Evolutionary conservation across 2,113 vertebrate genomes (phyloP).

Genomic region (Otolemur garnettii): DNA sequence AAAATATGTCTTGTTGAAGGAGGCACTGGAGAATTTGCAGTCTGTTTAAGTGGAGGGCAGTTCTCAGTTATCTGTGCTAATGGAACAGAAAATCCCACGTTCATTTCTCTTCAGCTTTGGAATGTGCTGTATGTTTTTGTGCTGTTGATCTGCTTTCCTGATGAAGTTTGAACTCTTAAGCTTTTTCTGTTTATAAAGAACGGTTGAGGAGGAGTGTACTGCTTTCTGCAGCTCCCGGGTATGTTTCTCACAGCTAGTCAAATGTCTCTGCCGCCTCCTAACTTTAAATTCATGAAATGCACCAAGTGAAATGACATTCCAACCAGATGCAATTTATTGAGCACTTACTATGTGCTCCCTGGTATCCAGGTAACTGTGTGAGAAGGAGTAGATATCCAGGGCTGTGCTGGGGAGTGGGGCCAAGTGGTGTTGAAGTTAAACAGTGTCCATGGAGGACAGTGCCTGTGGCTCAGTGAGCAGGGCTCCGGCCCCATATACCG

Average conservation of each 20-base stretch:
- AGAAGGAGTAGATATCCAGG: too few relatives aligned
- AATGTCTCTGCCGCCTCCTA: neutral
- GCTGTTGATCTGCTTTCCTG: constrained; percentile 45
- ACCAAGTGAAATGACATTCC: neutral
- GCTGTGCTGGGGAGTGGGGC: neutral
- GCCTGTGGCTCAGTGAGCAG: too few relatives aligned
- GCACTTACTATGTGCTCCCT: neutral
- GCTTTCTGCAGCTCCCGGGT: neutral
- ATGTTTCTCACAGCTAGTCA: neutral
- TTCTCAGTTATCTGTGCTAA: neutral
- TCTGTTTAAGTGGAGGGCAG: neutral
- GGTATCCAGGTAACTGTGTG: neutral
- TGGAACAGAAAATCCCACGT: neutral
- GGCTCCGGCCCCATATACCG: too few relatives aligned
- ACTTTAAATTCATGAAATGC: neutral
- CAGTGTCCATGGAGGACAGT: neutral
- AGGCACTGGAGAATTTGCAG: neutral
- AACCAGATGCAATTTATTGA: neutral
- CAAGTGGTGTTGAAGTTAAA: neutral
- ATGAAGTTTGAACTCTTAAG: neutral
- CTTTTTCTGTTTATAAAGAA: constrained; percentile 43
- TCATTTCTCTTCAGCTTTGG: neutral
- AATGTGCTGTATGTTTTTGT: neutral
- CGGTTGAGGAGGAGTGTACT: neutral
- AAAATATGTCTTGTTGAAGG: neutral